phyloP scores from a whole-genome alignment of 2,113 vertebrate genomes.

The Chlorodrepanis virens region DNA sequence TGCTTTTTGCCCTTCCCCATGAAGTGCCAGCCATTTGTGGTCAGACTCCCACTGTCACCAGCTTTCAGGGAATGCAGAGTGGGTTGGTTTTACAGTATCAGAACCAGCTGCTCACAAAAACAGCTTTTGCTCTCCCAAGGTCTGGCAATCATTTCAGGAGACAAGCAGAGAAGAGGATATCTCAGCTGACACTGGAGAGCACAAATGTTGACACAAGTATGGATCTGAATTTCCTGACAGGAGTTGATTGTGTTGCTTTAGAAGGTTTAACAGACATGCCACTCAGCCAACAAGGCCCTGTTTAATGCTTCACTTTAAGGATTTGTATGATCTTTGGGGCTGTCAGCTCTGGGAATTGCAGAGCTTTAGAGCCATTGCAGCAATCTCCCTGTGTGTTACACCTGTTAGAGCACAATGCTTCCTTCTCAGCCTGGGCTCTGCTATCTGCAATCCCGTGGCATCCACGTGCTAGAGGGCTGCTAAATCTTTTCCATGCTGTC shows the following conservation, averaged over 20 bases:
- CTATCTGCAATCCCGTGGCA: background rate
- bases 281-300: slow-evolving; percentile 41
- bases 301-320: slow-evolving; percentile 56
- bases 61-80: background rate
- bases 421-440: background rate
- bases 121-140: slow-evolving; percentile 18
- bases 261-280: slow-evolving; percentile 65
- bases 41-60: background rate
- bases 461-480: background rate
- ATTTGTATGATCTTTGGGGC: slow-evolving; percentile 26
- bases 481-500: background rate
- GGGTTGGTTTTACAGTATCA: slow-evolving; percentile 21
- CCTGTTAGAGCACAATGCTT: background rate
- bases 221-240: slow-evolving; percentile 64
- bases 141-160: slow-evolving; percentile 54
- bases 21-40: background rate
- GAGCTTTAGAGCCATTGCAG: background rate
- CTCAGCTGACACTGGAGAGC: slow-evolving; percentile 33
- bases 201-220: slow-evolving; percentile 65
- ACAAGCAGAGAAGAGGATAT: slow-evolving; percentile 37
- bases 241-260: slow-evolving; percentile 50
- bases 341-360: slow-evolving; percentile 41
- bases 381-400: background rate
- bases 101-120: slow-evolving; percentile 42
- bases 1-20: background rate